Evolutionary conservation across 2,113 vertebrate species (phyloP), one percentile per base, ranked within the genome.

Genomic region (Tonatia bakeri): DNA sequence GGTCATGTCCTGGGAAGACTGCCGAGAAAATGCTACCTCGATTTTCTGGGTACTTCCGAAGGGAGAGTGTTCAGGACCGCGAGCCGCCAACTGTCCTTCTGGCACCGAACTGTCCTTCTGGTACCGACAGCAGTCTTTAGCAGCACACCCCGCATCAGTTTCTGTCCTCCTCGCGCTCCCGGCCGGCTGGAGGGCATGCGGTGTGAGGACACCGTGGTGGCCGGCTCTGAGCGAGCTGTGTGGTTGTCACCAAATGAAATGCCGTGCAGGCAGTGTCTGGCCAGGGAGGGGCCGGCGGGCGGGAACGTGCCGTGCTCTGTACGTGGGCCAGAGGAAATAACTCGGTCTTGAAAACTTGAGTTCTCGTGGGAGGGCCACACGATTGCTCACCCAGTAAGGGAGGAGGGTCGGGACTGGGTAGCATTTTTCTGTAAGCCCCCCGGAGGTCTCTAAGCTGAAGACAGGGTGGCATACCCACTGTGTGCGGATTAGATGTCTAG

Each of bases 391-490:
- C 50, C 79, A 33, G 64, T 20, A 43, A 75, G 40, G 40, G 28
- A 75, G n/a, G 11, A 43, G 26, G 52, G 24, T 77, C 4, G 17
- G 69, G 17, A 15, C 59, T 82, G 61, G 45, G 65, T 75, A 75
- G 14, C 26, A 33, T 81, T 73, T 33, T 38, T 75, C 43, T 67
- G 26, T 91, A 31, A 59, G 45, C 76, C 45, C 69, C 81, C 59
- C 47, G 61, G 88, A 79, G 85, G 38, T 88, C 40, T 93, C 45
- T 16, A 79, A 80, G 64, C 45, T 69, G 26, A 59, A 52, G 79
- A 20, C 9, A 4, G 54, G 73, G 43, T 61, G 54, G 22, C 15
- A 17, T 22, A 11, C 75, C 61, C 76, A 15, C 40, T 11, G 31
- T 50, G 80, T 31, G 17, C 36, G 4, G 77, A 38, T 50, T 87